Base-by-base conservation (phyloP, 2,888 invertebrate species). In the Apotomis turbidana region DNA sequence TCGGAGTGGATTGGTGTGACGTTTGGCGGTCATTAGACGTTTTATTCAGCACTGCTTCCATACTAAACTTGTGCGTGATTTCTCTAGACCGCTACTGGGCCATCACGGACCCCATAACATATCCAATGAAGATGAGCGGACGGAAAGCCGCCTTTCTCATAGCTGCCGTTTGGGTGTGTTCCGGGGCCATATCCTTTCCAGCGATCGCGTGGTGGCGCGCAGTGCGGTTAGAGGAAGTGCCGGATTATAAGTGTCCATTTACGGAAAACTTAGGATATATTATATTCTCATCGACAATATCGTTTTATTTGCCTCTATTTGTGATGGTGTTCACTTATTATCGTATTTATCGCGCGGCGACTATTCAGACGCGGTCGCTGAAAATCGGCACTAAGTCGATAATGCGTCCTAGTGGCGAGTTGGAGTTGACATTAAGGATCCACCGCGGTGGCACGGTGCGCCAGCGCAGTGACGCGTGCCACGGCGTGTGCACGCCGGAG, bases 281-380 rank as follows among this genome's bases (percentile, higher is more conserved):
- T 77, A 97, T 99, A 86, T 99, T 99, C 93, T 99, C 99, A 12
- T 99, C 99, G 61, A 97, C 98, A 76, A 98, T 99, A 83, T 99
- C 99, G 27, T 99, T 99, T 93, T 99, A 99, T 90, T 95, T 98
- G 79, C 99, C 99, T 44, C 94, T 99, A 44, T 96, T 98, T 87
- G 97, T 99, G 71, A 99, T 99, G 98, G 97, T 99, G 77, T 99
- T 99, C 90, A 99, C 99, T 4, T 99, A 99, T 89, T 98, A 97
- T 89, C 96, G 97, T 78, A 99, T 99, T 80, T 99, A 99, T 91
- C 95, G 97, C 59, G 99, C 99, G 3, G 99, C 99, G 4, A 97
- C 97, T 3, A 96, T 97, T 80, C 99, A 99, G 90, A 98, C 98
- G 69, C 95, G 97, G 76, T 98, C 98, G 68, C 94, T 99, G 51